Evolutionary conservation across 1,140 invertebrate genomes (phyloP).

Genomic region (Mizuhopecten yessoensis): DNA sequence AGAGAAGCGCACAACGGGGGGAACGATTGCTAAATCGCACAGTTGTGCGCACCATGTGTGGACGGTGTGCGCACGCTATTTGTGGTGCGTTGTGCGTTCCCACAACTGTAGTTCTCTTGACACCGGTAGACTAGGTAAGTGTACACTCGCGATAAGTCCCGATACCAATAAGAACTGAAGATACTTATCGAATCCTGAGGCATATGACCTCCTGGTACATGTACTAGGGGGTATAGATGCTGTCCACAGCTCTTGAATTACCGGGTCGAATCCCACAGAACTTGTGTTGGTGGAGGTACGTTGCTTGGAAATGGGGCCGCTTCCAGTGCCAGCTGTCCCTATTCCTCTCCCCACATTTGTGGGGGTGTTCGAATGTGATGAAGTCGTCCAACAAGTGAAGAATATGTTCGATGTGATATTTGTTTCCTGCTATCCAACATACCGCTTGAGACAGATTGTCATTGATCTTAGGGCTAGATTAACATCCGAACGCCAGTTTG

Average conservation of each 20-base stretch:
- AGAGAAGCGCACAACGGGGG: no score
- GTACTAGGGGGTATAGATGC: slow-evolving; percentile 45
- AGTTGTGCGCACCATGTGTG: no score
- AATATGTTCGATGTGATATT: slow-evolving; percentile 44
- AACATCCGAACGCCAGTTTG: slow-evolving; percentile 50
- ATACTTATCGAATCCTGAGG: slow-evolving; percentile 31
- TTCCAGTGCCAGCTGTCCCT: background rate
- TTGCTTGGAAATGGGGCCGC: background rate
- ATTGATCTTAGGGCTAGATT: slow-evolving; percentile 31
- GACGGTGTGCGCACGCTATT: no score
- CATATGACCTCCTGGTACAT: slow-evolving; percentile 33
- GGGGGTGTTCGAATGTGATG: no score
- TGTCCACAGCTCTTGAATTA: slow-evolving; percentile 36
- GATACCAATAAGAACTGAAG: background rate
- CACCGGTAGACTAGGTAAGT: background rate
- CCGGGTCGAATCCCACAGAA: background rate
- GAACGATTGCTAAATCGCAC: no score
- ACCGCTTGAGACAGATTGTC: no score
- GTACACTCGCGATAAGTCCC: background rate
- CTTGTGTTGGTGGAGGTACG: no score
- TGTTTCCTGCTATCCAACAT: slow-evolving; percentile 42
- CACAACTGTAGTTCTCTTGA: slow-evolving; percentile 21
- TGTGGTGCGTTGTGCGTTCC: no score
- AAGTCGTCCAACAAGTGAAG: slow-evolving; percentile 53
- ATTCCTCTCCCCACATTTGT: slow-evolving; percentile 46